A percentile compares a stretch with the other conserved stretches of the same genome.
Evolutionary conservation across 2,113 vertebrate species (phyloP).

Genomic region (Calonectris borealis): DNA sequence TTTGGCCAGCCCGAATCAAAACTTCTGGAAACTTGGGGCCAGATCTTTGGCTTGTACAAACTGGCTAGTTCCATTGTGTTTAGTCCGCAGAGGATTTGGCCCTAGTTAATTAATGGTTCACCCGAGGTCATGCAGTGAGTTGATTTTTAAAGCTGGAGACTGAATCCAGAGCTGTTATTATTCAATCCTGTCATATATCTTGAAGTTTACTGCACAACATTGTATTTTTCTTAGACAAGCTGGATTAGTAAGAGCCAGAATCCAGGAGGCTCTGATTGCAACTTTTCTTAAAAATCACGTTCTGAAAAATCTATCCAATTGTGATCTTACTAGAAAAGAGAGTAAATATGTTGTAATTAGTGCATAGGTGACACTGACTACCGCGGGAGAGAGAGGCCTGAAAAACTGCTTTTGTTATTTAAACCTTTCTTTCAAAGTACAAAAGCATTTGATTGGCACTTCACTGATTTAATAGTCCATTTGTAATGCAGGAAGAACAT

Average conservation of each 20-base stretch:
- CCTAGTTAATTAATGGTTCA: constrained; percentile 61
- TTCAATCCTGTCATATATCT: constrained; percentile 43
- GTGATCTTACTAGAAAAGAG: constrained; percentile 60
- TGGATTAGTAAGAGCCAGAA: constrained; percentile 52
- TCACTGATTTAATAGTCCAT: constrained; percentile 77
- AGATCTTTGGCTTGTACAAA: constrained; percentile 42
- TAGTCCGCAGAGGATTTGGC: constrained; percentile 50
- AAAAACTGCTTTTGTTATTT: constrained; percentile 78
- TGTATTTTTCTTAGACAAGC: constrained; percentile 48
- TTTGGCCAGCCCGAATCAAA: constrained; percentile 3
- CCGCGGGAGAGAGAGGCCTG: constrained; percentile 53
- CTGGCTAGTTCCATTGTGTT: constrained; percentile 53
- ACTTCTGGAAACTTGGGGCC: constrained; percentile 61
- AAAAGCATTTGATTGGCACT: constrained; percentile 77
- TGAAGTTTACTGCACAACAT: constrained; percentile 63
- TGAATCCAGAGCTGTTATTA: constrained; percentile 35
- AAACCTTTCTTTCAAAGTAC: constrained; percentile 72
- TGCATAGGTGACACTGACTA: constrained; percentile 72
- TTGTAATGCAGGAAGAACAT: constrained; percentile 76
- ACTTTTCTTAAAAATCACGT: constrained; percentile 62
- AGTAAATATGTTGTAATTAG: constrained; percentile 74
- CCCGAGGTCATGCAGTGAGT: constrained; percentile 37
- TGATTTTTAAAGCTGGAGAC: constrained; percentile 50
- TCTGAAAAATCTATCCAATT: constrained; percentile 63
- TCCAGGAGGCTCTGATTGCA: constrained; percentile 59